Base-by-base conservation (phyloP, 1,140 invertebrate species). In the Atta colombica region DNA sequence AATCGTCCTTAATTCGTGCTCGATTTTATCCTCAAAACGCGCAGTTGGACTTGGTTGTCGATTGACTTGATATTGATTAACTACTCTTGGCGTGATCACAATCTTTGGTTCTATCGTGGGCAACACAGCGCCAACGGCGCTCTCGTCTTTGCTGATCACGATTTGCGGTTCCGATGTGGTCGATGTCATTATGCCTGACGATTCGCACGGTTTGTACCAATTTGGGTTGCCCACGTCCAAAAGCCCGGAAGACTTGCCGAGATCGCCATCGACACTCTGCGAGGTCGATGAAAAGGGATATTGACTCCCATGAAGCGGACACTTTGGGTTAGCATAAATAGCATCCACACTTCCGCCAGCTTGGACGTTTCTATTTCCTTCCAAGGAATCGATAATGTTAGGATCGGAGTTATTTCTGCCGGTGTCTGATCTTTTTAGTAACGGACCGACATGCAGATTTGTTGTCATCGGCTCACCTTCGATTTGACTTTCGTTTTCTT, bases 391-490 rank as follows among this genome's bases (percentile, higher is more conserved):
- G n/a, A 92, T 92, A 14, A 92, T 90, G 58, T 89, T 94, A 0
- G 92, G 89, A 66, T 93, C 93, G 0, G 92, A 93, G 45, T 91
- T 92, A 55, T 91, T 92, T 69, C 81, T 92, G 1, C 14, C 14
- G 2, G 77, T 77, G 21, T 95, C 94, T 28, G 90, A 86, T 25
- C 88, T 91, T 21, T 91, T 93, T 18, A 93, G 49, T 28, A 95
- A 77, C 1, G 94, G 94, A 3, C 94, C 94, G 0, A 95, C 92
- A 77, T 95, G 94, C 2, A 95, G 89, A 78, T 94, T 94, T 0
- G 93, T 94, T 8, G 94, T 94, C 5, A 95, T 90, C 0, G 93
- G 65, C 51, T 94, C 93, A 2, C 89, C 77, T 2, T 93, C 92
- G 53, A 58, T 68, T 25, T 89, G 87, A 10, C 69, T 71, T 21